A percentile compares a stretch with the other conserved stretches of the same genome.
These are phyloP conservation scores for Saccostrea cuccullata DNA, from an alignment of 1,140 invertebrate species.

Conservation along the genomic window DNA sequence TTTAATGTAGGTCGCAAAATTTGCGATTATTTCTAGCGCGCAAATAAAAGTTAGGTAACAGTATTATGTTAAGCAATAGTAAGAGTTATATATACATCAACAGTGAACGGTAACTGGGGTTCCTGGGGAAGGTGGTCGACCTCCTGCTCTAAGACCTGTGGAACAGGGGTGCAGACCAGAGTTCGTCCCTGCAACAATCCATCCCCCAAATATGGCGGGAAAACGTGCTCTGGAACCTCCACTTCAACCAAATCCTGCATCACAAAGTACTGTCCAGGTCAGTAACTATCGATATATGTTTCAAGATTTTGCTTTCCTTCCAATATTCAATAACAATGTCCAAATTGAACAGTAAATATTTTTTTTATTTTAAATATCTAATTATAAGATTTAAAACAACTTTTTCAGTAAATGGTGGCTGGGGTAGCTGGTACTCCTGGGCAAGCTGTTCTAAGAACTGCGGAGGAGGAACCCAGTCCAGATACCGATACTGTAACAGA, in stretches of 20 bases:
- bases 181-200: constrained; percentile 62
- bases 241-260: not conserved
- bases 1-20: no score
- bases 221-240: constrained; percentile 54
- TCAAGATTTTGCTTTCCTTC: not conserved
- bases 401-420: constrained; percentile 53
- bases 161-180: constrained; percentile 56
- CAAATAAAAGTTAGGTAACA: no score
- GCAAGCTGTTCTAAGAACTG: constrained; percentile 61
- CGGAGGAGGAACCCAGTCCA: constrained; percentile 57
- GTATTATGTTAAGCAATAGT: no score
- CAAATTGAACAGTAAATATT: no score
- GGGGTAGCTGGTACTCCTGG: constrained; percentile 61
- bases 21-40: no score
- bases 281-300: not conserved
- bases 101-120: constrained; percentile 63
- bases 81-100: no score
- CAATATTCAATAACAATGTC: no score
- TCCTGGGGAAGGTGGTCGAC: constrained; percentile 60
- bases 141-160: constrained; percentile 63
- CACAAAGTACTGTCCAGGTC: constrained; percentile 36
- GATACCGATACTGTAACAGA: constrained; percentile 58
- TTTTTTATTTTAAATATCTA: no score
- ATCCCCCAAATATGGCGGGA: constrained; percentile 60
- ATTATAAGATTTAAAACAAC: no score